Percentiles rank a stretch among this genome's conserved stretches.
These are phyloP conservation scores for Priocnemis perturbator DNA, from an alignment of 2,888 invertebrate genomes.

Conservation along the genomic window DNA sequence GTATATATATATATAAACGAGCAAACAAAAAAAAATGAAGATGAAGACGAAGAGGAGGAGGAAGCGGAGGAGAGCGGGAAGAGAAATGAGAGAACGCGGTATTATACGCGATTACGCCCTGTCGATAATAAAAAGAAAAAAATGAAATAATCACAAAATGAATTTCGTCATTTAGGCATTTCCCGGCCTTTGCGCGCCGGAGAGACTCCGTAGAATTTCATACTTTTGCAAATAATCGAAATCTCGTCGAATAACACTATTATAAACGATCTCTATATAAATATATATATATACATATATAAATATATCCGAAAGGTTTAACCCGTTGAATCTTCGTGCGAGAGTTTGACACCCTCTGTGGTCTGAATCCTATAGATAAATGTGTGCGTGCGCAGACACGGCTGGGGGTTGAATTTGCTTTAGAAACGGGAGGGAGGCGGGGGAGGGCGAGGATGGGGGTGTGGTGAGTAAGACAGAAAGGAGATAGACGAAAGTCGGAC, in stretches of 20 bases:
- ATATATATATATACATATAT: conserved; percentile 31
- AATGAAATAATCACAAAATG: conserved; percentile 43
- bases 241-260: conserved; percentile 58
- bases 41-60: conserved; percentile 53
- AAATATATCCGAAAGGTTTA: conserved; percentile 11
- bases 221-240: conserved; percentile 74
- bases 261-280: conserved; percentile 40
- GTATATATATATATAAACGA: conserved; percentile 44
- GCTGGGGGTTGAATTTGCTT: conserved; percentile 2
- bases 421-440: neutral
- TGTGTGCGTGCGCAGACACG: conserved; percentile 25
- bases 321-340: conserved; percentile 20
- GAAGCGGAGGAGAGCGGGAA: neutral
- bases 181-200: conserved; percentile 51
- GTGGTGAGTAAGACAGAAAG: neutral
- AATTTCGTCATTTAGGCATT: conserved; percentile 66
- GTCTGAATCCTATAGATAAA: conserved; percentile 46
- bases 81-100: neutral
- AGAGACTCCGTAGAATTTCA: conserved; percentile 72
- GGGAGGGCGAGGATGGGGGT: neutral
- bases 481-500: neutral
- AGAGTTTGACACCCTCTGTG: conserved; percentile 19
- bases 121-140: conserved; percentile 7
- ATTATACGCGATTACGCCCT: neutral
- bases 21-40: conserved; percentile 54